Base-by-base conservation (phyloP, 2,113 vertebrate species). In the Zingel zingel region DNA sequence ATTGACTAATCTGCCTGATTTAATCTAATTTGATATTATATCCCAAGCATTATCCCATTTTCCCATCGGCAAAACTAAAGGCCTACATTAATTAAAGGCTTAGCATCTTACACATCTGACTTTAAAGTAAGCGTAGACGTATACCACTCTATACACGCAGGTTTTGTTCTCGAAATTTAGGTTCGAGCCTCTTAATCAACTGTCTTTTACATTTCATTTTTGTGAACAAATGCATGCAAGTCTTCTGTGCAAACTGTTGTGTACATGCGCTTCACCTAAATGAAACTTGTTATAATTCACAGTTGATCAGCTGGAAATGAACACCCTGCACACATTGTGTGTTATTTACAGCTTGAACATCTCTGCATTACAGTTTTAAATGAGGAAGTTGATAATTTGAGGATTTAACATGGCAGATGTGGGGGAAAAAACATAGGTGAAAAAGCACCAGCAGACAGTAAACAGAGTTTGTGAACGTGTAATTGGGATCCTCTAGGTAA, bases 401-500 rank as follows among this genome's bases (percentile, higher is more conserved):
- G 33, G 25, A 77, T 77, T 68, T 53, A 75, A 79, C 77, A 71
- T 58, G 67, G 69, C n/a, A 57, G 5, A 70, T 39, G 33, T 51
- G 73, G 15, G 12, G 10, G 3, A 6, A 13, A 21, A 68, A 59
- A 66, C 14, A 61, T n/a, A 71, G 74, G 74, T 79, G 51, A 67
- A 74, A 85, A 84, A 74, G 70, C 77, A 73, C 9, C 3, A 74
- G 70, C 65, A 62, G 14, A 51, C 59, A 21, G 63, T 54, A 70
- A 69, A 83, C 76, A 59, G 53, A 70, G 66, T 74, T 66, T 43
- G 77, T 16, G 21, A 69, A 81, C 8, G 21, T 66, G 48, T 88
- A 85, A 88, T 86, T 91, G 71, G 73, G 21, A 83, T 77, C 74
- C 39, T 30, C 1, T 47, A 68, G 39, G 73, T 90, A 92, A 90